Evolutionary conservation across 2,797 vertebrate species (phyloP).

Genomic region (Microctenopoma lineatum): DNA sequence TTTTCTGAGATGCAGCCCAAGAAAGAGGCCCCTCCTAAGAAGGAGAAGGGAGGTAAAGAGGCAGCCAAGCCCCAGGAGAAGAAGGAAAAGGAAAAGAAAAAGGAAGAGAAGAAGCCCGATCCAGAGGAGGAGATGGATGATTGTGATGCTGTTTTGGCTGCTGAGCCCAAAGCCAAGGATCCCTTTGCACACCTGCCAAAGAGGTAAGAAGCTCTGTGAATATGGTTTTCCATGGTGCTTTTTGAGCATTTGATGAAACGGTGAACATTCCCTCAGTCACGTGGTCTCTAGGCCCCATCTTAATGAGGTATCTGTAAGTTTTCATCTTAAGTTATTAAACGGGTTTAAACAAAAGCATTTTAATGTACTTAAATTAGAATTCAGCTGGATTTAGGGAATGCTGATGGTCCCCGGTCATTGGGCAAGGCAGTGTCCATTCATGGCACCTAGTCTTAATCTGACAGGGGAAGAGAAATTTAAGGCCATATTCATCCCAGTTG

Average conservation of each 20-base stretch:
- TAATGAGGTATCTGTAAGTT: not conserved
- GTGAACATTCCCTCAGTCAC: not conserved
- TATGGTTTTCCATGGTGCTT: not conserved
- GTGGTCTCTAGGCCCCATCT: too few relatives aligned
- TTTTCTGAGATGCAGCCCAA: conserved; percentile 93
- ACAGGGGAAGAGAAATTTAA: conserved; percentile 68
- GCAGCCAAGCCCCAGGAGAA: conserved; percentile 86
- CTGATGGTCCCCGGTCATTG: conserved; percentile 60
- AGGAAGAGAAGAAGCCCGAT: conserved; percentile 86
- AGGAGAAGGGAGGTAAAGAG: conserved; percentile 88
- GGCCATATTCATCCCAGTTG: conserved; percentile 78
- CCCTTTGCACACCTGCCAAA: conserved; percentile 91
- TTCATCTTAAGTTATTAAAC: not conserved
- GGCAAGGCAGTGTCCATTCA: conserved; percentile 74
- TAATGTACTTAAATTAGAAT: too few relatives aligned
- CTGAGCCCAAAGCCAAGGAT: conserved; percentile 93
- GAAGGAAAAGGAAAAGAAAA: conserved; percentile 88
- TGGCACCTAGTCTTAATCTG: conserved; percentile 78
- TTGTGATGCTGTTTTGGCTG: conserved; percentile 89
- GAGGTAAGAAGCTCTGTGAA: conserved; percentile 79
- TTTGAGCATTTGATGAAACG: not conserved
- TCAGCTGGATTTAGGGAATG: not conserved
- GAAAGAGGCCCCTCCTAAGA: conserved; percentile 88
- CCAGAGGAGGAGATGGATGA: conserved; percentile 91
- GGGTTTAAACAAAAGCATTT: too few relatives aligned